Evolutionary conservation across 2,888 invertebrate species (phyloP), one percentile per base, ranked within the genome.

Genomic region (Tetrapedia diversipes): DNA sequence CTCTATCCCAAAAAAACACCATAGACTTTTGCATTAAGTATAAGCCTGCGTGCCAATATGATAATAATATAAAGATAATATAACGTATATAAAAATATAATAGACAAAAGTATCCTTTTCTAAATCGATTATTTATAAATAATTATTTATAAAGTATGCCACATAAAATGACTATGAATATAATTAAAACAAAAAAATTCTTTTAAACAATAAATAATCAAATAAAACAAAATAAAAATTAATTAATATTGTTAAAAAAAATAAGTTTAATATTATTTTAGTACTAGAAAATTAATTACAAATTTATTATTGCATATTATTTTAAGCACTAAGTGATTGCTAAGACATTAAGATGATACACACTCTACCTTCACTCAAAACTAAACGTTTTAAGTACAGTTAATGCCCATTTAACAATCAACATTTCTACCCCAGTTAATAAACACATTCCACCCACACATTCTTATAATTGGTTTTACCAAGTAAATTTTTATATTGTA

Each of bases 1-100:
- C 97, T 94, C 95, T 96, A 93, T 97, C 96, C 96, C 96, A 96
- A 91, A 96, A 93, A 92, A 95, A 95, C 92, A 96, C 93, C 92
- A 93, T 94, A 92, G 96, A 92, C 93, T 94, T 94, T 93, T 97
- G 96, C 91, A 94, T 94, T 93, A 95, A 94, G 92, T 93, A 93
- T 90, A 96, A 95, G 96, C 96, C 96, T 96, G 92, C 86, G 45
- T 84, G 76, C 43, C 72, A 79, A 85, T 73, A 86, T 79, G 24
- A 61, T 22, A 16, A 47, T 47, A 27, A 27, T 41, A n/a, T 27
- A 4, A 27, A 57, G 22, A 41, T 39, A 27, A 39, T 63, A 84
- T 47, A 60, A 53, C 57, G 76, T 74, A 56, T 69, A 74, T 68
- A 43, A 71, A n/a, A 75, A 37, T 66, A n/a, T 60, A 49, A 69